Conservation (phyloP, 2,888 invertebrate species). For the Theretra japonica region DNA sequence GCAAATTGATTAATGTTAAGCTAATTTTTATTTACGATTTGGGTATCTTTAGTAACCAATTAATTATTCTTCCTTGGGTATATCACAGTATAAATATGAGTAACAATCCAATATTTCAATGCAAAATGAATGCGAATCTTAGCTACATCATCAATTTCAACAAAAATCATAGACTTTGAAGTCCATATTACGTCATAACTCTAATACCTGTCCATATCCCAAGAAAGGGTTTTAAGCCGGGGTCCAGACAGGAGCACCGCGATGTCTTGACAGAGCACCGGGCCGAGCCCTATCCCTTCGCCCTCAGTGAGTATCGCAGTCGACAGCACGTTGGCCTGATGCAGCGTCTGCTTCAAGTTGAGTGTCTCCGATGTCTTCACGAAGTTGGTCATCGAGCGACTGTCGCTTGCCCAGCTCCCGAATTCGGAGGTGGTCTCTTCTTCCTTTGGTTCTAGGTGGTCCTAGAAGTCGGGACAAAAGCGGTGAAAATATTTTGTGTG, state of each 20-base stretch:
- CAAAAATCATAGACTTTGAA: too few species aligned
- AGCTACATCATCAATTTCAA: too few species aligned
- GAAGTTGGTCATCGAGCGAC: constrained; percentile 74
- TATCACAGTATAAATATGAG: too few species aligned
- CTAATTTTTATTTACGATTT: too few species aligned
- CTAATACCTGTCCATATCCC: constrained; percentile 86
- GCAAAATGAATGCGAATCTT: too few species aligned
- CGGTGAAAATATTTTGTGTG: neutral
- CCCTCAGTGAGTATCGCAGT: constrained; percentile 85
- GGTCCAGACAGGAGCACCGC: constrained; percentile 89
- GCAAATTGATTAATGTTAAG: too few species aligned
- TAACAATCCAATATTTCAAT: too few species aligned
- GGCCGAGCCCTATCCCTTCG: constrained; percentile 86
- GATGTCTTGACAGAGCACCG: constrained; percentile 88
- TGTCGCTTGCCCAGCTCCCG: constrained; percentile 78
- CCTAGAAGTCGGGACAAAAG: constrained; percentile 49
- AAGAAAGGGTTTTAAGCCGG: constrained; percentile 88
- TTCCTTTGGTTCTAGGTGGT: constrained; percentile 54
- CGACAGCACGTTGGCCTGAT: constrained; percentile 83
- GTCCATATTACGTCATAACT: too few species aligned
- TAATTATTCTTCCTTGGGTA: too few species aligned
- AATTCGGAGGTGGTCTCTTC: constrained; percentile 64
- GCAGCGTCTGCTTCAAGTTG: constrained; percentile 69
- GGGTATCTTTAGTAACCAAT: too few species aligned
- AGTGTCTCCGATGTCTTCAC: constrained; percentile 79